Evolutionary conservation across 2,797 vertebrate genomes (phyloP), one percentile per base, ranked within the genome.

Genomic region (Sebastolobus alascanus): DNA sequence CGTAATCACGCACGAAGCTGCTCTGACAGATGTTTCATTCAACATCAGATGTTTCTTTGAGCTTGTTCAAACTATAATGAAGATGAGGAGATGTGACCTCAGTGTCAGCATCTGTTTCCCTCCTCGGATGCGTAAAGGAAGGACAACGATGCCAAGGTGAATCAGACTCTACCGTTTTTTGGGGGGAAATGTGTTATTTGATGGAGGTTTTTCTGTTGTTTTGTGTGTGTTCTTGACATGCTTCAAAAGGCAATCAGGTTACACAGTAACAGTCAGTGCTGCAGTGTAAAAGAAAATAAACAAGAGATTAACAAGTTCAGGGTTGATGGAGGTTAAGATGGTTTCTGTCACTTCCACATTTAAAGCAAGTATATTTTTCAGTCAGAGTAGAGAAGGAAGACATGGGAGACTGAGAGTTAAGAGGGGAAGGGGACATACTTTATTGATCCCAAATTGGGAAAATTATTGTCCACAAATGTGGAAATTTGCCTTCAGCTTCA

Each of bases 1-100:
- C 50, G 54, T 74, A 80, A 54, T 69, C 61, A 80, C 54, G 29
- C 50, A n/a, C 2, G 35, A 64, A 68, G 29, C 20, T 52, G 58
- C 4, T 25, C 16, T 52, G 73, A 58, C 56, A 67, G 54, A 79
- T 76, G 37, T 65, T 61, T 72, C 50, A 80, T 65, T 14, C 33
- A 4, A 46, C 46, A 4, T 63, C 8, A 18, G 27, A 43, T 18
- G 59, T 35, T 54, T 52, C 56, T 63, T n/a, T 40, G 70, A 65
- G 69, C 18, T n/a, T 8, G 5, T 1, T 25, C 10, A 29, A 68
- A 59, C 58, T 60, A 2, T 38, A 37, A 59, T 22, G 27, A 35
- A 29, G 27, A 54, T 1, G 1, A 27, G n/a, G 11, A 65, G 50
- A 59, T 5, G 63, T 50, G 46, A 50, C 46, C 46, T 25, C 31